phyloP scores from a whole-genome alignment of 2,888 invertebrate genomes.

The Scelioninae gen. 1 region DNA sequence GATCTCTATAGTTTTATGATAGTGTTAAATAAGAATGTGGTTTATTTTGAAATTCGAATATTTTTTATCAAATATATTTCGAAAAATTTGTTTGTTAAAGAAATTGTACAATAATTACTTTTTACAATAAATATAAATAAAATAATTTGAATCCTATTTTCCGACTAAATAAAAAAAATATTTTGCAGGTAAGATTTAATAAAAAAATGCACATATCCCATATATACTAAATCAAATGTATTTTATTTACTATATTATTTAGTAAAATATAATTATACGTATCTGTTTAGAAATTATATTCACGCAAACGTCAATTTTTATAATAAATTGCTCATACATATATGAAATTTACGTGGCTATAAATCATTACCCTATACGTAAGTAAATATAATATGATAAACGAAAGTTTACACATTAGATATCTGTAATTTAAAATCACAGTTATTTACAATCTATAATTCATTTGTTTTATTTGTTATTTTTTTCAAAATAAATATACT shows the following conservation, averaged over 20 bases:
- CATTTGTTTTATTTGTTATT: conserved; percentile 3
- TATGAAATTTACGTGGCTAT: conserved; percentile 16
- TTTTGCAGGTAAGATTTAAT: not conserved
- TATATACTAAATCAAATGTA: conserved; percentile 27
- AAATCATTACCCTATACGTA: conserved; percentile 31
- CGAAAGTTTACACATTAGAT: conserved; percentile 2
- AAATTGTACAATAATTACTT: no score
- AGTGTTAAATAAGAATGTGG: no score
- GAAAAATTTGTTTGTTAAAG: no score
- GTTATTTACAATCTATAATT: conserved; percentile 41
- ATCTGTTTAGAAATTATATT: conserved; percentile 15
- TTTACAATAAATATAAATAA: no score
- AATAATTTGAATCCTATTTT: no score
- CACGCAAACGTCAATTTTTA: conserved; percentile 20
- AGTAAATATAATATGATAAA: conserved; percentile 29
- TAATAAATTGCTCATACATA: conserved; percentile 12
- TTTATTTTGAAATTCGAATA: no score
- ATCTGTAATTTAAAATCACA: conserved; percentile 36
- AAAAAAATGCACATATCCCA: conserved; percentile 8
- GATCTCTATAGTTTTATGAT: no score
- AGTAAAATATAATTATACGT: conserved; percentile 41
- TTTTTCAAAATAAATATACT: conserved; percentile 62
- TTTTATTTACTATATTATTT: conserved; percentile 23
- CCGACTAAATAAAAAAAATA: not conserved
- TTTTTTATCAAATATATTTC: no score